Evolutionary conservation across 1,140 invertebrate species (phyloP).

Genomic region (Frieseomelitta varia): DNA sequence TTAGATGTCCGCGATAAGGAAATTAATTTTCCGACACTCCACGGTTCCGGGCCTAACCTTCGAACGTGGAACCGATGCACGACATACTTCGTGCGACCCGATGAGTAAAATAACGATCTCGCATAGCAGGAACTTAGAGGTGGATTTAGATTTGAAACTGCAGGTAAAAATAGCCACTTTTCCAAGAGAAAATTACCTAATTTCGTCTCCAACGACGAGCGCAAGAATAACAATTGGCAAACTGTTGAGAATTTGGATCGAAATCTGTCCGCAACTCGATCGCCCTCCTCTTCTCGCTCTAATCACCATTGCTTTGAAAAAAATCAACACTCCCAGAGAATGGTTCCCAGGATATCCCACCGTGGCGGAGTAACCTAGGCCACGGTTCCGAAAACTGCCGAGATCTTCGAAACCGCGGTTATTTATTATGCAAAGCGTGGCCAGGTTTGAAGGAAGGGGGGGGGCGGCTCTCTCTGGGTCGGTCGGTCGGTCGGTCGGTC

Average conservation of each 20-base stretch:
- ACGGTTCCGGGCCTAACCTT: background rate
- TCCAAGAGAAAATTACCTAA: no score
- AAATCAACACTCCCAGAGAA: background rate
- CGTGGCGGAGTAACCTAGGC: background rate
- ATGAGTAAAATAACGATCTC: background rate
- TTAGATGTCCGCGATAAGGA: slow-evolving; percentile 50
- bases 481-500: background rate
- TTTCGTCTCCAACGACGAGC: no score
- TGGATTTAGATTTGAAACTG: no score
- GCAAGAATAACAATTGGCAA: no score
- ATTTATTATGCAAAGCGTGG: slow-evolving; percentile 64
- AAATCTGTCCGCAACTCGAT: no score
- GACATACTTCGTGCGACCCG: background rate
- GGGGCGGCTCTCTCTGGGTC: background rate
- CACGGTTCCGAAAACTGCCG: slow-evolving; percentile 17
- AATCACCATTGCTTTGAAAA: background rate
- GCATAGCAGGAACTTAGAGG: no score
- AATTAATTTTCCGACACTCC: slow-evolving; percentile 57
- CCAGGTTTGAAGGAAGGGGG: no score
- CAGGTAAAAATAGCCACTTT: no score
- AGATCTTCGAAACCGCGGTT: slow-evolving; percentile 40
- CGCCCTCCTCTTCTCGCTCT: no score
- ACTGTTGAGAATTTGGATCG: background rate
- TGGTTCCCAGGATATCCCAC: background rate
- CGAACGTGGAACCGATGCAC: no score